Evolutionary conservation across 2,113 vertebrate genomes (phyloP), one percentile per base, ranked within the genome.

Genomic region (Puntigrus tetrazona): DNA sequence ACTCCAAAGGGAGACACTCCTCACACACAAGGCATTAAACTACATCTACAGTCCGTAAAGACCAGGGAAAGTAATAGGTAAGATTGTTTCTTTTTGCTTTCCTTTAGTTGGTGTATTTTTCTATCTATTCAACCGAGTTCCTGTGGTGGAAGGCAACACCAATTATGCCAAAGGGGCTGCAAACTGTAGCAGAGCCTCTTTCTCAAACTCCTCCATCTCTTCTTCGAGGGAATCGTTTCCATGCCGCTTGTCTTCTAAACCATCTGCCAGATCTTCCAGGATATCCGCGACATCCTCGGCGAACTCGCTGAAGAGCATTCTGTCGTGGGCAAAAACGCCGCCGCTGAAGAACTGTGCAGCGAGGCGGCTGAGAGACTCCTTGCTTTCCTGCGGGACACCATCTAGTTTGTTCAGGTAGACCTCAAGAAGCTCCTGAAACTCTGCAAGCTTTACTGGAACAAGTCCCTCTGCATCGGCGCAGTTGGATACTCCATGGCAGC

Each of bases 201-300:
- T 94, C 89, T 98, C 96, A 4, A 99, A 99, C 89, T 95, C 95
- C 9, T 98, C 97, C 81, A 95, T 97, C 1, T 92, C 94, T 27
- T 97, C 91, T 8, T 97, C 94, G 25, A 95, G 88, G 25, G 88
- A 86, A 65, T 93, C 90, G 20, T 65, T 55, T 13, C 90, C 87
- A 78, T 93, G 85, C 9, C 78, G 78, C 67, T 86, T 22, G 1
- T 92, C 94, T 76, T 96, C 95, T 72, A 96, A 90, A 81, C 94
- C 90, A 31, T 98, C 97, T 76, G 95, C 97, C 89, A 97, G 85
- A 11, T 97, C 95, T 25, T 98, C 97, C 92, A 97, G 87, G 25
- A 95, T 88, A 90, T 94, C 93, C 0, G 93, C 93, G 78, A 95
- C 91, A 0, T 94, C 92, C 89, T 94, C 93, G 0, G 89, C 95